A percentile compares a stretch with the other conserved stretches of the same genome.
Conservation (phyloP, 2,113 vertebrate genomes). For the Pluvialis apricaria region DNA sequence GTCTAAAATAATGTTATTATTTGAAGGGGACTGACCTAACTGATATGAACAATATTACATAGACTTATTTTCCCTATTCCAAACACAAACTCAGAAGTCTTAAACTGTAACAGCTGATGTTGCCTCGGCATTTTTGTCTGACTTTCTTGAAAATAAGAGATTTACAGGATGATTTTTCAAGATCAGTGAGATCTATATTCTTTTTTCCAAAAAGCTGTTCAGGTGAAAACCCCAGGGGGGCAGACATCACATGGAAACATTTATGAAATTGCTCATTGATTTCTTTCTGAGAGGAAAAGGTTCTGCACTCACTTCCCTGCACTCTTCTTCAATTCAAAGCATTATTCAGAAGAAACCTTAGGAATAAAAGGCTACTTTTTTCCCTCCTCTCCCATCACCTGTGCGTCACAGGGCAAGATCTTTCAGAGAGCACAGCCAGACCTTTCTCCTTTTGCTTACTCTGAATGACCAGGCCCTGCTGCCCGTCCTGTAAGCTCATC, state of each 20-base stretch:
- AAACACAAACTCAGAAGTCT: neutral
- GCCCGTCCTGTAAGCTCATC: neutral
- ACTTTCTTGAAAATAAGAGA: neutral
- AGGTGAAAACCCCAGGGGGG: neutral
- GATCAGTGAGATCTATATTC: neutral
- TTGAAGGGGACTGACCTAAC: neutral
- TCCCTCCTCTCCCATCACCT: neutral
- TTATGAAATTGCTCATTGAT: slow-evolving; percentile 9
- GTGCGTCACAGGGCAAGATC: neutral
- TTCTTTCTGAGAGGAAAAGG: neutral
- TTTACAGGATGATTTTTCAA: neutral
- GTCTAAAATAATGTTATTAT: neutral
- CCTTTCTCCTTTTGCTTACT: neutral
- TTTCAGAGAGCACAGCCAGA: neutral
- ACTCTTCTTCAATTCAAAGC: neutral
- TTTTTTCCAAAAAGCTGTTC: neutral
- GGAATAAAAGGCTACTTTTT: neutral
- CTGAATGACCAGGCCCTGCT: neutral
- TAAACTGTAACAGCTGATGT: neutral
- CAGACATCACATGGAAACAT: neutral
- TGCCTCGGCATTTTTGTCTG: neutral
- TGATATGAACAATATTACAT: neutral
- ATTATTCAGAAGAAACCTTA: neutral
- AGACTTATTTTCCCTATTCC: neutral
- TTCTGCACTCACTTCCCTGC: neutral